Percentiles rank a stretch among this genome's conserved stretches.
Evolutionary conservation across 1,140 invertebrate genomes (phyloP).

Genomic region (Scaptodrosophila lebanonensis): DNA sequence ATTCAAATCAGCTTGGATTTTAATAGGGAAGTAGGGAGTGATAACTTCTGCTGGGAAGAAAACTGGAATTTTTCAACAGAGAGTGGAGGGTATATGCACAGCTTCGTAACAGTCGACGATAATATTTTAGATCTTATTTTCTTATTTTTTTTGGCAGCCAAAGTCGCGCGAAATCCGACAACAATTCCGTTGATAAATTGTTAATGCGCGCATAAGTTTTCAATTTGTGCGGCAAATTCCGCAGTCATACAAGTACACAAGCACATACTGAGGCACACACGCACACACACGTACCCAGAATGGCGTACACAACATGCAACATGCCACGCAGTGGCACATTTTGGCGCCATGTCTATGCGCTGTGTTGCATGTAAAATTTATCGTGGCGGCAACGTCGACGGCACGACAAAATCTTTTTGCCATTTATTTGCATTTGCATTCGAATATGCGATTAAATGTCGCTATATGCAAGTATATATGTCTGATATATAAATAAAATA

Average conservation of each 20-base stretch:
- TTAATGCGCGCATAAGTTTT: slow-evolving; percentile 70
- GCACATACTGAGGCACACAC: slow-evolving; percentile 13
- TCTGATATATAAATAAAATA: background rate
- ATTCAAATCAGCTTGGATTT: no score
- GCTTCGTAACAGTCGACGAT: no score
- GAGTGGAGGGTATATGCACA: no score
- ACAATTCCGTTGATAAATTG: slow-evolving; percentile 66
- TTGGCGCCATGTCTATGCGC: slow-evolving; percentile 55
- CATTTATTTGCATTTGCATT: slow-evolving; percentile 67
- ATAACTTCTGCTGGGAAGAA: no score
- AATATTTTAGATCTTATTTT: slow-evolving; percentile 6
- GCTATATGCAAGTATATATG: slow-evolving; percentile 8
- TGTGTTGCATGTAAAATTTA: slow-evolving; percentile 64
- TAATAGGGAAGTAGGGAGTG: no score
- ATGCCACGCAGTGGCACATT: slow-evolving; percentile 47
- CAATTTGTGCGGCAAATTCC: slow-evolving; percentile 68
- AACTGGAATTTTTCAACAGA: no score
- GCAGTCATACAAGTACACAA: no score
- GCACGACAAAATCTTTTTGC: slow-evolving; percentile 61
- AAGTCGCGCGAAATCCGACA: slow-evolving; percentile 46
- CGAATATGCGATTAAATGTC: slow-evolving; percentile 38
- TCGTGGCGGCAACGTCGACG: slow-evolving; percentile 50
- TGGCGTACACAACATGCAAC: slow-evolving; percentile 41
- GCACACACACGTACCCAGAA: slow-evolving; percentile 1
- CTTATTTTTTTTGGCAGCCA: slow-evolving; percentile 57